Conservation (phyloP, 1,140 invertebrate genomes). For the Apolygus lucorum region DNA sequence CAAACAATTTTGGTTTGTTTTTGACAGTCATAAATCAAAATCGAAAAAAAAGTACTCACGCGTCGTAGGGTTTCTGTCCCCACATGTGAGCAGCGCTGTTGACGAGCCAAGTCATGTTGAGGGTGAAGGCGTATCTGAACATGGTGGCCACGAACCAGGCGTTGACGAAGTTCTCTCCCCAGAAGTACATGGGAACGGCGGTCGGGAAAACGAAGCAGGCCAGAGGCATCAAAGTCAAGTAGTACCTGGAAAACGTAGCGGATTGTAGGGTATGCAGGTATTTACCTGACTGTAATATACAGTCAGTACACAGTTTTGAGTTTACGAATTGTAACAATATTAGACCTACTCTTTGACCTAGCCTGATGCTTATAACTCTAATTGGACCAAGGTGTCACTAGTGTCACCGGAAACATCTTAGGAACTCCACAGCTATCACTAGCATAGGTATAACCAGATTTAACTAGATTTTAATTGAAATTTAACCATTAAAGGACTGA, state of each 20-base stretch:
- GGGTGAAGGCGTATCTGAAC: slow-evolving; percentile 73
- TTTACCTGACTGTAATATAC: not conserved
- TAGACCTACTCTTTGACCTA: no score
- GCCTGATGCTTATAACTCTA: no score
- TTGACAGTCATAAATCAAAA: no score
- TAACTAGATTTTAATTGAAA: no score
- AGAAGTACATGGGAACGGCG: slow-evolving; percentile 67
- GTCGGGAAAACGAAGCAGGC: slow-evolving; percentile 82
- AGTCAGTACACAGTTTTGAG: no score
- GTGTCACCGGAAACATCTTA: no score
- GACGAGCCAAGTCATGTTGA: slow-evolving; percentile 92
- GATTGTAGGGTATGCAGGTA: not conserved
- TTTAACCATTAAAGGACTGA: no score
- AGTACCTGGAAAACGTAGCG: slow-evolving; percentile 76
- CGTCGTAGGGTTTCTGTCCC: slow-evolving; percentile 86
- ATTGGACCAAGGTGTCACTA: no score
- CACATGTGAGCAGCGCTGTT: slow-evolving; percentile 92
- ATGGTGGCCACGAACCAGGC: slow-evolving; percentile 75
- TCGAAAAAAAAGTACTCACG: slow-evolving; percentile 49
- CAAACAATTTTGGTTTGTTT: no score
- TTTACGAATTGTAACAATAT: no score
- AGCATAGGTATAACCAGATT: no score
- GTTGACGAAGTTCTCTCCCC: slow-evolving; percentile 70
- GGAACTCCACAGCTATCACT: no score
- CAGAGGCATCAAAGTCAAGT: slow-evolving; percentile 68